These are phyloP conservation scores for Pinctada fucata DNA, from an alignment of 2,888 invertebrate species.

Conservation along the genomic window DNA sequence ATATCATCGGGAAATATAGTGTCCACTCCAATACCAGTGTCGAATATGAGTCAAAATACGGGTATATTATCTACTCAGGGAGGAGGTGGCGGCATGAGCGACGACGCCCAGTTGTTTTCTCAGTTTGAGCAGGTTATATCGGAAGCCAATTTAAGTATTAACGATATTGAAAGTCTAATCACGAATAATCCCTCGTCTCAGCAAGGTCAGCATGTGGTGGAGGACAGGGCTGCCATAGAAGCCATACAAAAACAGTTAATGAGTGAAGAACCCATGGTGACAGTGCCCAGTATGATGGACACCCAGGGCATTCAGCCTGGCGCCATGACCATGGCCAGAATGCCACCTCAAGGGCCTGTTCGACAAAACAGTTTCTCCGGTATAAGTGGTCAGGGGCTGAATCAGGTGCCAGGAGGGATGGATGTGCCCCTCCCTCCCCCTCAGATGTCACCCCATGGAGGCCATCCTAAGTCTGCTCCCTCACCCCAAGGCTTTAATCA, in stretches of 20 bases:
- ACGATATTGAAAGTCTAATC: slow-evolving; percentile 61
- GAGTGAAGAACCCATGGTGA: slow-evolving; percentile 79
- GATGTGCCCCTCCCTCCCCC: slow-evolving; percentile 29
- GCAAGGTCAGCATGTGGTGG: slow-evolving; percentile 30
- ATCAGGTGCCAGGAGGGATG: slow-evolving; percentile 23
- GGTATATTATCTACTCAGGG: not conserved
- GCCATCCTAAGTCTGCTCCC: slow-evolving; percentile 40
- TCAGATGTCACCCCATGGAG: slow-evolving; percentile 37
- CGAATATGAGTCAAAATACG: slow-evolving; percentile 18
- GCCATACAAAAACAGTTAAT: slow-evolving; percentile 94
- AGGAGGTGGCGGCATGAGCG: slow-evolving; percentile 39
- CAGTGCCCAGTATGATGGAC: slow-evolving; percentile 8
- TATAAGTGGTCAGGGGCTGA: not conserved
- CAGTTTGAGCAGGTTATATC: slow-evolving; percentile 68
- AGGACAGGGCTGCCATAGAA: slow-evolving; percentile 89
- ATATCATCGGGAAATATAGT: slow-evolving; percentile 47
- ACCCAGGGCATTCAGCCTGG: not conserved
- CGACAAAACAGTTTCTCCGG: slow-evolving; percentile 23
- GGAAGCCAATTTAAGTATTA: slow-evolving; percentile 53
- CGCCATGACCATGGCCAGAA: slow-evolving; percentile 20
- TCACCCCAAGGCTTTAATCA: slow-evolving; percentile 50
- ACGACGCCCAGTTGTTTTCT: slow-evolving; percentile 56
- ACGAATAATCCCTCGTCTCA: slow-evolving; percentile 40
- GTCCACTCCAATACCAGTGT: slow-evolving; percentile 17
- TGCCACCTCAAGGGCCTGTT: slow-evolving; percentile 24